A percentile compares a stretch with the other conserved stretches of the same genome.
Conservation (phyloP, 2,797 vertebrate genomes). For the Morelia viridis region DNA sequence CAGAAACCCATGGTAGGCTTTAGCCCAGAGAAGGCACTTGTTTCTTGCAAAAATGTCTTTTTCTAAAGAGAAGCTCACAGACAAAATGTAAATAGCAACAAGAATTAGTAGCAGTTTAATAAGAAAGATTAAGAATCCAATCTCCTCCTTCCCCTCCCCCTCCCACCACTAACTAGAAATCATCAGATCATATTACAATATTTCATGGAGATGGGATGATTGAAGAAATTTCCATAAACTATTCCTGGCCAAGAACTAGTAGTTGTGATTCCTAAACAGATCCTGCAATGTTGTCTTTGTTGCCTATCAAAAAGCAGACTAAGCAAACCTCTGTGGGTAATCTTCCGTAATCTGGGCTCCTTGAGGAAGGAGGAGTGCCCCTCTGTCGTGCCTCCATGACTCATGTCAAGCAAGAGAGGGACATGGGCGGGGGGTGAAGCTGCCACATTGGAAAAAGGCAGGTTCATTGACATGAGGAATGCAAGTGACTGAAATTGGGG, state of each 20-base stretch:
- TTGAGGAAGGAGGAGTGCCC: background rate
- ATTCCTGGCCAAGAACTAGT: background rate
- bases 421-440: background rate
- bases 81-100: background rate
- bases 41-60: background rate
- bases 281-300: background rate
- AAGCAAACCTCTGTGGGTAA: background rate
- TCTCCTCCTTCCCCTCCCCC: background rate
- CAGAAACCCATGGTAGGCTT: background rate
- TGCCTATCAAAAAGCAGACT: background rate
- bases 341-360: background rate
- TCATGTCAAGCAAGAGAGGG: background rate
- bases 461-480: background rate
- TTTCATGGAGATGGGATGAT: background rate
- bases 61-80: background rate
- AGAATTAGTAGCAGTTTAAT: background rate
- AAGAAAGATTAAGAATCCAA: background rate
- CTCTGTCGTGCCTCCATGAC: background rate
- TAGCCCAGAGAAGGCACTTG: background rate
- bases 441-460: background rate
- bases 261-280: background rate
- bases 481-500: background rate
- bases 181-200: background rate
- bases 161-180: background rate
- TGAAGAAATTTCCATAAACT: background rate